Percentiles rank a stretch among this genome's conserved stretches.
Conservation (phyloP, 2,888 invertebrate species). For the Cantharis flavilabris region DNA sequence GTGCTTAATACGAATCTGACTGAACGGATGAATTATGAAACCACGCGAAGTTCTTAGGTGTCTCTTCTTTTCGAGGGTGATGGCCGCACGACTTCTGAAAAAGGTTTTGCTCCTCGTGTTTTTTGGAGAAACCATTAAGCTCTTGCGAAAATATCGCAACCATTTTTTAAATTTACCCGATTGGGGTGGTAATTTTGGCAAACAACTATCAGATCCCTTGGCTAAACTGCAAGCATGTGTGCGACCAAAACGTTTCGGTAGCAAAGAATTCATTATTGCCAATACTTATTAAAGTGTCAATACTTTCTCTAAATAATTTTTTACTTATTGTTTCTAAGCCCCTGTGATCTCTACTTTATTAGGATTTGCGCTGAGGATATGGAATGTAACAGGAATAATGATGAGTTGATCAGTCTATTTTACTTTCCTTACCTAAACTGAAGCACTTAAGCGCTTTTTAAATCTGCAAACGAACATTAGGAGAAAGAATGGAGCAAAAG, state of each 20-base stretch:
- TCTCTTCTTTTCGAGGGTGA: slow-evolving; percentile 47
- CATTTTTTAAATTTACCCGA: slow-evolving; percentile 40
- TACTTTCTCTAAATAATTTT: neutral
- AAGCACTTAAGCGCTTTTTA: too few relatives aligned
- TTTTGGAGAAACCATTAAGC: slow-evolving; percentile 42
- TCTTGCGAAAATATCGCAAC: slow-evolving; percentile 45
- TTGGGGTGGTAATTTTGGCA: slow-evolving; percentile 50
- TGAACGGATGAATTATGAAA: slow-evolving; percentile 52
- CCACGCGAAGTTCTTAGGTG: slow-evolving; percentile 44
- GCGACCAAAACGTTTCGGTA: neutral
- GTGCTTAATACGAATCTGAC: slow-evolving; percentile 29
- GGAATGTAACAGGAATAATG: too few relatives aligned
- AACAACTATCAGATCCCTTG: slow-evolving; percentile 45
- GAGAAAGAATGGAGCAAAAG: too few relatives aligned
- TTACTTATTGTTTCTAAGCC: slow-evolving; percentile 63
- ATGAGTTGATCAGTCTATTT: too few relatives aligned
- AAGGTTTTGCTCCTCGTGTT: slow-evolving; percentile 44
- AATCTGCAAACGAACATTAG: too few relatives aligned
- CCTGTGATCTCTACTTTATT: slow-evolving; percentile 87
- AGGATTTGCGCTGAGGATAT: too few relatives aligned
- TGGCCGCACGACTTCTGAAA: slow-evolving; percentile 47
- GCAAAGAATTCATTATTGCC: neutral
- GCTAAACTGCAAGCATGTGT: slow-evolving; percentile 44
- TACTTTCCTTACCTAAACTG: too few relatives aligned
- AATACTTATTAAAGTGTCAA: neutral